phyloP scores from a whole-genome alignment of 2,888 invertebrate genomes.

The Troides helena region DNA sequence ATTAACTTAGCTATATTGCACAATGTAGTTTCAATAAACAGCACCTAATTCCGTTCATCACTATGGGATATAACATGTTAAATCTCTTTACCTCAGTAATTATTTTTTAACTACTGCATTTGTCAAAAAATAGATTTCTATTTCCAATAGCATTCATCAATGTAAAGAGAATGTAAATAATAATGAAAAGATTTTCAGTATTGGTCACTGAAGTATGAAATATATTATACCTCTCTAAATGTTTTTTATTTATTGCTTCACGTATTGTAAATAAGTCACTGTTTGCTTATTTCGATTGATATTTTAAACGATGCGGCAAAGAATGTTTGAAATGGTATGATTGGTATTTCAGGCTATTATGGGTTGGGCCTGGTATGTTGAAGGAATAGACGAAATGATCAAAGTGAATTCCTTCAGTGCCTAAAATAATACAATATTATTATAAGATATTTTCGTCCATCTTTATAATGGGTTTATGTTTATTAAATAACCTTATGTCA shows the following conservation, averaged over 20 bases:
- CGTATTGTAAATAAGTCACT: constrained; percentile 9
- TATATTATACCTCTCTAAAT: background rate
- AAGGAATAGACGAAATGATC: constrained; percentile 44
- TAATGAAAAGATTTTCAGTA: too few relatives aligned
- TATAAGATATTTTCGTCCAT: background rate
- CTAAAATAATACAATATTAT: background rate
- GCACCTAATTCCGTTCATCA: too few relatives aligned
- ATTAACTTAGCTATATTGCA: too few relatives aligned
- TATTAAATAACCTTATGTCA: background rate
- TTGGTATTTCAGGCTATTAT: constrained; percentile 52
- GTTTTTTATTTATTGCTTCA: constrained; percentile 15
- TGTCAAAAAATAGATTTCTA: too few relatives aligned
- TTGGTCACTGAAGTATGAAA: background rate
- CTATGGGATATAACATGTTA: too few relatives aligned
- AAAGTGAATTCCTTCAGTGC: constrained; percentile 48
- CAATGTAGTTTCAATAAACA: too few relatives aligned
- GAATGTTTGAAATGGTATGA: constrained; percentile 40
- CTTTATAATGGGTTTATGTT: background rate
- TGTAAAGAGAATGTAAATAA: too few relatives aligned
- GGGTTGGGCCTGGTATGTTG: constrained; percentile 47
- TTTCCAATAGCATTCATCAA: too few relatives aligned
- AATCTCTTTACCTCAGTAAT: too few relatives aligned
- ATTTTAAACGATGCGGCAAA: constrained; percentile 22
- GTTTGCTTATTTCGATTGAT: constrained; percentile 21
- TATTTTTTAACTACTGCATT: too few relatives aligned